Conservation (phyloP, 2,113 vertebrate genomes). For the Psephotus haematonotus region DNA sequence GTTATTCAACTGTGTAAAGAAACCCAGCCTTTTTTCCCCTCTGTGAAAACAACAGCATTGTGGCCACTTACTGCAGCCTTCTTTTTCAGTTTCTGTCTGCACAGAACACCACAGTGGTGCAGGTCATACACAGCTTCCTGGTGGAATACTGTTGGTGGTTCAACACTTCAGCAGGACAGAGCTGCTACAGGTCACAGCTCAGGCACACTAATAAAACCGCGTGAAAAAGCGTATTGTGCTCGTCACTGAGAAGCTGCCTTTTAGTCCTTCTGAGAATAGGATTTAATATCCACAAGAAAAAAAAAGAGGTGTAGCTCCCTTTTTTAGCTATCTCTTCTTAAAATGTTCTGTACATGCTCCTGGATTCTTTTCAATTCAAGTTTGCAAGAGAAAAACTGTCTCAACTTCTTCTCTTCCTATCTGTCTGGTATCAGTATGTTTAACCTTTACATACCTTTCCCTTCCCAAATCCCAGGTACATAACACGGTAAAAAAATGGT, state of each 20-base stretch:
- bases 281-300: background rate
- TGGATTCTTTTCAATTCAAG: background rate
- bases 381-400: background rate
- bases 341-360: background rate
- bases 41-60: background rate
- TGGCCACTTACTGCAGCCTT: background rate
- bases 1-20: background rate
- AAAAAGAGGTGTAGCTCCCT: background rate
- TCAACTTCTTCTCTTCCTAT: background rate
- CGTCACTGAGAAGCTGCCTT: background rate
- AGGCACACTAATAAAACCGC: background rate
- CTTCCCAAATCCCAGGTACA: background rate
- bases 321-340: background rate
- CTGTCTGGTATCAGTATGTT: background rate
- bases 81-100: background rate
- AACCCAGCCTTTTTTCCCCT: background rate
- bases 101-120: background rate
- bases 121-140: background rate
- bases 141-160: background rate
- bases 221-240: background rate
- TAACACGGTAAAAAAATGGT: background rate
- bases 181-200: background rate
- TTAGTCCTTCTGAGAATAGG: background rate
- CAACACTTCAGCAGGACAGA: background rate
- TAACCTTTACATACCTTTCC: background rate